Base-by-base conservation (phyloP, 2,888 invertebrate genomes). In the Romanomermis culicivorax region DNA sequence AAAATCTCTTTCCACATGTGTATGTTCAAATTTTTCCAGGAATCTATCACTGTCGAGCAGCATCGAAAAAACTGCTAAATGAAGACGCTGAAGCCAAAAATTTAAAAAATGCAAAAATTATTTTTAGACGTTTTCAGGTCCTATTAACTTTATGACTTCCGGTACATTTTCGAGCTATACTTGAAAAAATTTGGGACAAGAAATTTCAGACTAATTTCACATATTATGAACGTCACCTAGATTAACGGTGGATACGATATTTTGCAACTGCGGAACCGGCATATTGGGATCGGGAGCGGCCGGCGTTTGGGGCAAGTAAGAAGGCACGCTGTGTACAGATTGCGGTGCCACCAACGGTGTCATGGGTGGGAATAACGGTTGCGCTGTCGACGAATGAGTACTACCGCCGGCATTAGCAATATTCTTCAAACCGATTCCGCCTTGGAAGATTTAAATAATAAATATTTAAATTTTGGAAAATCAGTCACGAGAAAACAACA, bases 241-340 rank as follows among this genome's bases (percentile, higher is more conserved):
- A 71, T 91, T 95, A 0, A 97, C 93, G 2, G 95, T 97, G 50
- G 93, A 89, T 0, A 97, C 95, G 65, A 97, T 95, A 68, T 95
- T 97, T 58, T 67, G 67, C 26, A 67, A 60, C 1, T 63, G 63
- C 25, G 67, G 67, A 57, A 64, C 64, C 3, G 67, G 67, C 24
- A 68, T 62, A 49, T 14, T 29, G 4, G 27, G 26, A 49, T 67
- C 67, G 42, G 62, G 51, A 29, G 58, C 58, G 24, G 58, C 52
- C 3, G 66, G 67, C 11, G 67, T 67, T 17, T 59, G 54, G 1
- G 64, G 64, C 11, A 56, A 17, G 3, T 53, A 36, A 7, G 54
- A 54, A 3, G 55, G 55, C n/a, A 53, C n/a, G n/a, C 48, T 24
- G 3, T 27, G 55, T 3, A 53, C 47, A 20, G 29, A 42, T 4